A percentile compares a stretch with the other conserved stretches of the same genome.
These are phyloP conservation scores for Drosophila lini DNA, from an alignment of 1,140 invertebrate species.

Conservation along the genomic window DNA sequence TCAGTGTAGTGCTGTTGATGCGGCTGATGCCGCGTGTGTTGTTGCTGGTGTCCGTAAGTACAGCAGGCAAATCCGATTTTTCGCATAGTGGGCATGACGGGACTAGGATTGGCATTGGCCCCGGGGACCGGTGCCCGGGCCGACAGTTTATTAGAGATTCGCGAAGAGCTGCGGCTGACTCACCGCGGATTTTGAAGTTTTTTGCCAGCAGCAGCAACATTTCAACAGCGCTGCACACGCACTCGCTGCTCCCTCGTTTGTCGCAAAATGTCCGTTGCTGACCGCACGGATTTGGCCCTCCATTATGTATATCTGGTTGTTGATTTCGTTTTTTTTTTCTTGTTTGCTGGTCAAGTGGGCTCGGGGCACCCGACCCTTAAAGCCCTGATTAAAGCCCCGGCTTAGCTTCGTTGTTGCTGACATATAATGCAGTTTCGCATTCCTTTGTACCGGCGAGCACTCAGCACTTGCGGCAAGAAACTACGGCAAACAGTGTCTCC, in stretches of 20 bases:
- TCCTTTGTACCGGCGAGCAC: constrained; percentile 33
- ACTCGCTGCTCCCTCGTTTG: constrained; percentile 17
- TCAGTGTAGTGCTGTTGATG: constrained; percentile 9
- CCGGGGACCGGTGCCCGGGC: neutral
- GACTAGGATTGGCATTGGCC: constrained; percentile 19
- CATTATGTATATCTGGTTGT: constrained; percentile 19
- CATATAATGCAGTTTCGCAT: constrained; percentile 24
- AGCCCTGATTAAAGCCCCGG: constrained; percentile 53
- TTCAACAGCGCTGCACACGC: constrained; percentile 19
- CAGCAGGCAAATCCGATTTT: constrained; percentile 73
- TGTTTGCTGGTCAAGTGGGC: neutral
- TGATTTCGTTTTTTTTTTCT: neutral
- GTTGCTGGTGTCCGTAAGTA: constrained; percentile 40
- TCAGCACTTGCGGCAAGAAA: constrained; percentile 54
- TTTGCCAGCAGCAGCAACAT: constrained; percentile 35
- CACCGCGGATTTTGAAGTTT: constrained; percentile 51
- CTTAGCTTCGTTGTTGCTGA: constrained; percentile 2
- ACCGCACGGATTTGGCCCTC: constrained; percentile 24
- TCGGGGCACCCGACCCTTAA: constrained; percentile 32
- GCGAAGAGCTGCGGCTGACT: constrained; percentile 36
- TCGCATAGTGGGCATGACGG: constrained; percentile 28
- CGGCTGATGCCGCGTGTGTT: constrained; percentile 1
- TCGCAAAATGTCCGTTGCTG: constrained; percentile 6
- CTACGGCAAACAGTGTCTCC: constrained; percentile 53
- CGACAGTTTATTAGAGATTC: constrained; percentile 54